These are phyloP conservation scores for Bolinopsis microptera DNA, from an alignment of 37 sponge, comb jelly and placozoan genomes.

Conservation along the genomic window DNA sequence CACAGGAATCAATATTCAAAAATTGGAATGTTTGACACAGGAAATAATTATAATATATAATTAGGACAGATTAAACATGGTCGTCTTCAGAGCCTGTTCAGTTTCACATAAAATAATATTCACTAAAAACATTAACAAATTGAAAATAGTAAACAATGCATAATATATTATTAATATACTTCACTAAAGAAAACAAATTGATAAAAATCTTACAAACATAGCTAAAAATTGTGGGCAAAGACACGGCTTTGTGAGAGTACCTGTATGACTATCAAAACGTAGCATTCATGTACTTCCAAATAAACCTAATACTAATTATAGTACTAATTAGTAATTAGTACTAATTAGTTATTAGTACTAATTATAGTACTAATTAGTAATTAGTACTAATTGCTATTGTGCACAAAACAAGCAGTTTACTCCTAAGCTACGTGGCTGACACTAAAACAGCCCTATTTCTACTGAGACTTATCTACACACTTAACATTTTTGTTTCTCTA, in stretches of 20 bases:
- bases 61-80: background rate
- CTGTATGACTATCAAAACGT: background rate
- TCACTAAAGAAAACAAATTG: background rate
- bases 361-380: too few relatives aligned
- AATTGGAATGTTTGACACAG: background rate
- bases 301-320: too few relatives aligned
- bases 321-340: too few relatives aligned
- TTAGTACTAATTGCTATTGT: too few relatives aligned
- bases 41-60: background rate
- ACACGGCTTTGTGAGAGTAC: background rate
- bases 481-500: too few relatives aligned
- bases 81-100: background rate
- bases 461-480: too few relatives aligned
- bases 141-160: conserved; percentile 1
- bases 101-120: background rate
- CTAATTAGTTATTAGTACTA: too few relatives aligned
- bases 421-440: too few relatives aligned
- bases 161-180: conserved; percentile 37
- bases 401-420: too few relatives aligned
- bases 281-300: background rate
- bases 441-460: too few relatives aligned
- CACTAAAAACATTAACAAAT: background rate
- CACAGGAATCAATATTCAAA: background rate
- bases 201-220: conserved; percentile 38
- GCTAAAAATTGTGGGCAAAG: conserved; percentile 22